Conservation (phyloP, 2,113 vertebrate species). For the Circaetus gallicus region DNA sequence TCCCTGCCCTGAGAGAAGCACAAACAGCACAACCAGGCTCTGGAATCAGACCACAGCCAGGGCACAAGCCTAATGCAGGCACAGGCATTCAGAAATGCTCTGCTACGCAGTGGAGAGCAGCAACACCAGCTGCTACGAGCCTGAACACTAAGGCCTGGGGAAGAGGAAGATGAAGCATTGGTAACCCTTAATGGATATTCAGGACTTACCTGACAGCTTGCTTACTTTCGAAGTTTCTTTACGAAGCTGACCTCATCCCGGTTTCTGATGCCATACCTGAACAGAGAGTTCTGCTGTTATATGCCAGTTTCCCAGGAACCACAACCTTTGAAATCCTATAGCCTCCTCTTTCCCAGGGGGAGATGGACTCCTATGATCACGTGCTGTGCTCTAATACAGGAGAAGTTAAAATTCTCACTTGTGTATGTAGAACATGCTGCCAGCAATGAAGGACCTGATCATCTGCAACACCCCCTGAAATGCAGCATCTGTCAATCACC, state of each 20-base stretch:
- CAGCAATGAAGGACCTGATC: neutral
- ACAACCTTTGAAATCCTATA: neutral
- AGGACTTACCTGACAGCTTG: neutral
- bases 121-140: neutral
- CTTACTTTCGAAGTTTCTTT: constrained; percentile 85
- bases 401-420: neutral
- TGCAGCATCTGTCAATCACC: neutral
- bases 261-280: constrained; percentile 92
- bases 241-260: constrained; percentile 93
- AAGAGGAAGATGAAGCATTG: neutral
- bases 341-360: neutral
- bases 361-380: rapidly evolving
- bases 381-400: neutral
- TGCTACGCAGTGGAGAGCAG: neutral
- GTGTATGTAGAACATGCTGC: rapidly evolving
- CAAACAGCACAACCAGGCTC: neutral
- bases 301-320: neutral
- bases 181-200: neutral
- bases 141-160: rapidly evolving
- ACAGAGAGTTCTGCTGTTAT: neutral
- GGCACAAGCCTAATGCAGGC: rapidly evolving
- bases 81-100: neutral
- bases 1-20: neutral
- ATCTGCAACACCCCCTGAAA: neutral
- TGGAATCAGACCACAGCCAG: neutral